Evolutionary conservation across 2,113 vertebrate species (phyloP).

Genomic region (Xenopus laevis): DNA sequence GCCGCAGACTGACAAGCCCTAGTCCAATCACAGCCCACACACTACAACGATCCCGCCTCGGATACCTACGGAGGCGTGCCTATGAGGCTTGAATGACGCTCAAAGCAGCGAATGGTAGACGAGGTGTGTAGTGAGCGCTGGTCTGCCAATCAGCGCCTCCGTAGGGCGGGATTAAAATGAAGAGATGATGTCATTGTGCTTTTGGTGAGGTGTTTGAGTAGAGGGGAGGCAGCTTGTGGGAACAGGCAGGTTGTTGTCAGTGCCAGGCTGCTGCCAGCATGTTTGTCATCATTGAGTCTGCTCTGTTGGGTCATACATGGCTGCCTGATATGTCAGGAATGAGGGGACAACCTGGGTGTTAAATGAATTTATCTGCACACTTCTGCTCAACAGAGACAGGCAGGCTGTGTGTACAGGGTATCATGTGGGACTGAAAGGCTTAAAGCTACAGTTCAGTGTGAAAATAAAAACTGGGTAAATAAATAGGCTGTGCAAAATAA

Average conservation of each 20-base stretch:
- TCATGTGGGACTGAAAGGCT: too few species aligned
- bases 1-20: not conserved
- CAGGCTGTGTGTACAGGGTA: too few species aligned
- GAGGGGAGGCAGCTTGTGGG: slow-evolving; percentile 15
- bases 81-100: not conserved
- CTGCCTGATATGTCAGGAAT: too few species aligned
- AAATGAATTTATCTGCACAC: too few species aligned
- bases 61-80: slow-evolving; percentile 13
- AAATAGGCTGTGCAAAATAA: too few species aligned
- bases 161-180: slow-evolving; percentile 38
- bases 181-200: slow-evolving; percentile 53
- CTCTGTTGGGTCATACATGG: too few species aligned
- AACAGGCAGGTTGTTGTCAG: not conserved
- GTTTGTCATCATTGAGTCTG: slow-evolving; percentile 1
- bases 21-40: slow-evolving; percentile 44
- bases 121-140: slow-evolving; percentile 11
- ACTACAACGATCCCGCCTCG: slow-evolving; percentile 20
- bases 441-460: too few species aligned
- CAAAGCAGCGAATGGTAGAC: not conserved
- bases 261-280: slow-evolving; percentile 5
- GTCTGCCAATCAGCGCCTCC: slow-evolving; percentile 29
- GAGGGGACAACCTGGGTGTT: too few species aligned
- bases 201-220: slow-evolving; percentile 30
- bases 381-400: too few species aligned
- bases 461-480: too few species aligned